phyloP scores from a whole-genome alignment of 2,888 invertebrate species.

The Hyles lineata region DNA sequence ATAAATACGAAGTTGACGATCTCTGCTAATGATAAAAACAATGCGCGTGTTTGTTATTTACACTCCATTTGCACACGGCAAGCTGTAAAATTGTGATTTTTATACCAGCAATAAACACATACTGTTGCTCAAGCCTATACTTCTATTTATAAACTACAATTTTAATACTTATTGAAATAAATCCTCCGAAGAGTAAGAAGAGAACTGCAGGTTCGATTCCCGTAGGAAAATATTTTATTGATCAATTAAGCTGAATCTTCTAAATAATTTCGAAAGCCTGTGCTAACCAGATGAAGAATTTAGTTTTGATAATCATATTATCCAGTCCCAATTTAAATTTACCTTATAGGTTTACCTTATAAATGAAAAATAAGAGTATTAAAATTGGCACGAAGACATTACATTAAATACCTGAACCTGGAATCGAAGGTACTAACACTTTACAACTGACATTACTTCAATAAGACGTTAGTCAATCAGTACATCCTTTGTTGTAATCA shows the following conservation, averaged over 20 bases:
- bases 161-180: no score
- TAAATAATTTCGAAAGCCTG: no score
- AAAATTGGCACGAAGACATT: no score
- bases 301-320: no score
- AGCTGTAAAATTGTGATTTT: constrained; percentile 16
- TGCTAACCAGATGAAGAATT: no score
- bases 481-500: neutral
- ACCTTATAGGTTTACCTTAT: no score
- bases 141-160: neutral
- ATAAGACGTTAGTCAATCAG: neutral
- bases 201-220: neutral
- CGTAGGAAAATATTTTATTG: no score
- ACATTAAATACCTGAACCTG: no score
- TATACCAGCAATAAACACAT: neutral
- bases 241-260: no score
- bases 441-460: neutral
- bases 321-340: no score
- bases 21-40: constrained; percentile 4
- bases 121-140: neutral
- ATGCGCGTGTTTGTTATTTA: neutral
- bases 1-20: neutral
- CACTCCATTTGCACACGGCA: neutral
- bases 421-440: neutral
- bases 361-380: no score
- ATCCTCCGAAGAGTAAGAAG: neutral